These are phyloP conservation scores for Spatulosminthurus flaviceps DNA, from an alignment of 2,888 invertebrate species.

Conservation along the genomic window DNA sequence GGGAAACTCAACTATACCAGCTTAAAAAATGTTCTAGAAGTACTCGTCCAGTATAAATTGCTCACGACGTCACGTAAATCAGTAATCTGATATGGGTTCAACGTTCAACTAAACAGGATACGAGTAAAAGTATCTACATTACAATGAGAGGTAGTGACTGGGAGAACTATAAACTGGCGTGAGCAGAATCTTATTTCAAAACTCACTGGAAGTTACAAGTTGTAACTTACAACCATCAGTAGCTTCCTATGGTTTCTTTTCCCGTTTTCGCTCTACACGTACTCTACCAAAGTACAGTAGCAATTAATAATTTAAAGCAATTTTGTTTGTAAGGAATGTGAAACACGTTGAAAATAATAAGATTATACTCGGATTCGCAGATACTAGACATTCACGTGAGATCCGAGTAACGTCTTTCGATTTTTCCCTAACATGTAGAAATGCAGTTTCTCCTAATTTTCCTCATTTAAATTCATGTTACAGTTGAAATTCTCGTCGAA, in stretches of 20 bases:
- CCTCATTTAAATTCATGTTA: constrained; percentile 2
- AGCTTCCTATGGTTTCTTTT: constrained; percentile 7
- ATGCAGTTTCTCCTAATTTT: neutral
- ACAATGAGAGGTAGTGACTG: neutral
- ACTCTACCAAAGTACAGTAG: neutral
- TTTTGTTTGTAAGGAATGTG: constrained; percentile 3
- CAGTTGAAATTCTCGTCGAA: constrained; percentile 73
- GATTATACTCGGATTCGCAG: neutral
- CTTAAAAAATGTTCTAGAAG: neutral
- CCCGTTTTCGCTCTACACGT: neutral
- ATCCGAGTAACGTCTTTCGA: neutral
- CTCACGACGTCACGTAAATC: neutral
- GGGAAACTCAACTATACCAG: neutral
- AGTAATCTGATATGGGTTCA: neutral
- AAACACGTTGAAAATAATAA: neutral
- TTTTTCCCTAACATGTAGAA: neutral
- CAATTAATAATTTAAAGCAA: constrained; percentile 1
- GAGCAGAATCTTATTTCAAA: neutral
- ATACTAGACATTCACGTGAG: neutral
- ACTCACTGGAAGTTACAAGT: neutral
- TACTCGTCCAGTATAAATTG: neutral
- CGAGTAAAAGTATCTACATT: neutral
- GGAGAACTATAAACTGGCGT: no score
- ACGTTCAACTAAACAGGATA: neutral
- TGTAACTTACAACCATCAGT: neutral